Percentiles rank a stretch among this genome's conserved stretches.
Conservation (phyloP, 2,888 invertebrate genomes). For the Thelaira solivaga region DNA sequence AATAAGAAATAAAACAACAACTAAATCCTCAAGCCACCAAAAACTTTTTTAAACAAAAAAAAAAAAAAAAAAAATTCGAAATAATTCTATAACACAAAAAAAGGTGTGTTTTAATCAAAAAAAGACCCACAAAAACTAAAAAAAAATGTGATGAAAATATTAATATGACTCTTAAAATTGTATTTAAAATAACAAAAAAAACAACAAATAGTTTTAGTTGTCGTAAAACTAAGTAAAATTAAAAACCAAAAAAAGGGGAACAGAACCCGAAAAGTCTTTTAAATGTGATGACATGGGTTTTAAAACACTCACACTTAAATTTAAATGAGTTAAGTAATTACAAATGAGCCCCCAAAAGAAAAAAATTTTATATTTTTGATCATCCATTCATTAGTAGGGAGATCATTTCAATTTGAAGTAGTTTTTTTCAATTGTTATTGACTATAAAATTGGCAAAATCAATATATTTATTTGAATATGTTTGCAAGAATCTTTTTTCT, state of each 20-base stretch:
- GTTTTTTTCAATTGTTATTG: background rate
- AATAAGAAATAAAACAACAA: slow-evolving; percentile 50
- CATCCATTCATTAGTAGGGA: background rate
- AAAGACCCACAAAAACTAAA: background rate
- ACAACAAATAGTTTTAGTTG: slow-evolving; percentile 18
- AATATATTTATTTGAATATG: background rate
- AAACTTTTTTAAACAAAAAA: slow-evolving; percentile 1
- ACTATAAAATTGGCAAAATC: background rate
- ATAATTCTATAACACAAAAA: slow-evolving; percentile 57
- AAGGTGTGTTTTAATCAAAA: slow-evolving; percentile 58
- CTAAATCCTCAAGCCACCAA: slow-evolving; percentile 38
- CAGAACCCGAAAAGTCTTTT: background rate
- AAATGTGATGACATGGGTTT: slow-evolving; percentile 35
- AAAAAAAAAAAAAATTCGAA: slow-evolving; percentile 25
- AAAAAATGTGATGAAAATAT: slow-evolving; percentile 61
- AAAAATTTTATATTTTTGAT: too few relatives aligned
- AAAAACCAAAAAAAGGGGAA: background rate
- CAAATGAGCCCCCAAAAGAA: background rate
- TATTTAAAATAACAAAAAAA: background rate
- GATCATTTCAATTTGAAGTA: background rate
- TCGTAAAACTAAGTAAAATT: background rate
- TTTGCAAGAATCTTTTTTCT: too few relatives aligned
- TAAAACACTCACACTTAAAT: background rate
- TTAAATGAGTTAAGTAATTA: slow-evolving; percentile 20
- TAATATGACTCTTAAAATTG: slow-evolving; percentile 48